Conservation (phyloP, 2,113 vertebrate genomes). For the Cephalophus harveyi region DNA sequence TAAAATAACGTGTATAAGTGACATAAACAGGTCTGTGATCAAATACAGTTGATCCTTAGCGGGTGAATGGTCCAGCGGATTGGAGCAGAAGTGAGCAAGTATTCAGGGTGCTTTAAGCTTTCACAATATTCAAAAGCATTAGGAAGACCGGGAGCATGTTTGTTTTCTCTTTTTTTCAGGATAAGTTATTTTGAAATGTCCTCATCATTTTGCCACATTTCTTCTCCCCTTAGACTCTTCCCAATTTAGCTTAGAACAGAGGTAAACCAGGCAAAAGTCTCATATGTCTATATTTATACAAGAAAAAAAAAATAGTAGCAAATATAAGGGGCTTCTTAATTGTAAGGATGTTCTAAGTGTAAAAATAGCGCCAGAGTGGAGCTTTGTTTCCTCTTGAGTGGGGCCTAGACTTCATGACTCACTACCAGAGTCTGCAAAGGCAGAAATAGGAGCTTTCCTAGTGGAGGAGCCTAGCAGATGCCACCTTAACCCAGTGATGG, state of each 20-base stretch:
- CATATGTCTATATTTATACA: neutral
- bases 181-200: conserved; percentile 11
- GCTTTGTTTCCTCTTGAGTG: neutral
- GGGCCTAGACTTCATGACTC: neutral
- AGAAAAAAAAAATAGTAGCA: neutral
- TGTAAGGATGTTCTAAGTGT: neutral
- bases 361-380: neutral
- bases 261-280: neutral
- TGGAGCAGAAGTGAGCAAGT: neutral
- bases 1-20: neutral
- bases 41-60: neutral
- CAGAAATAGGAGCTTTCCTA: neutral
- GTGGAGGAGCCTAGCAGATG: neutral
- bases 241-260: neutral
- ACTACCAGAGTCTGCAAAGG: neutral
- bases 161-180: neutral
- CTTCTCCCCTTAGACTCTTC: neutral
- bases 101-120: neutral
- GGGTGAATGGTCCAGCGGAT: neutral
- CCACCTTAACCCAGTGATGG: neutral
- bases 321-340: neutral
- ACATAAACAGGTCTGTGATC: neutral
- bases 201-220: neutral
- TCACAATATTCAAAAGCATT: neutral
- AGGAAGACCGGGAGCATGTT: neutral